Conservation (phyloP, 2,888 invertebrate genomes). For the Apotomis turbidana region DNA sequence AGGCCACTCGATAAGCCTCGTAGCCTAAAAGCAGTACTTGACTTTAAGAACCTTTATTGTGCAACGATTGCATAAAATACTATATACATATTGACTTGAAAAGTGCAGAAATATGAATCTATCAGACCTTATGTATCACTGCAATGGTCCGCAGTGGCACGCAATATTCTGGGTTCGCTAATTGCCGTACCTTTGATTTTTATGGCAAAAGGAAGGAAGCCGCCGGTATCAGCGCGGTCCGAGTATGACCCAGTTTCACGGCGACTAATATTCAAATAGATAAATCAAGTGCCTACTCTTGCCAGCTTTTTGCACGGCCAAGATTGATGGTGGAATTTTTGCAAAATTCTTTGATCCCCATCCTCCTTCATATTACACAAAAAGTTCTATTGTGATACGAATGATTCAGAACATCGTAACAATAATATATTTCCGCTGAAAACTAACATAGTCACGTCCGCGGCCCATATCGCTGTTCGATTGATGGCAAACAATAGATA, state of each 20-base stretch:
- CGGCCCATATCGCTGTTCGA: conserved; percentile 41
- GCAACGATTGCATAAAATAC: too few relatives aligned
- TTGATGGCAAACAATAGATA: conserved; percentile 51
- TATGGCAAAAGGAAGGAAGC: conserved; percentile 24
- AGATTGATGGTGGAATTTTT: conserved; percentile 72
- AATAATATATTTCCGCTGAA: conserved; percentile 57
- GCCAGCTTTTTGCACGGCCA: conserved; percentile 67
- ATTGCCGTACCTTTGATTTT: conserved; percentile 25
- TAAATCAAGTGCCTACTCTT: conserved; percentile 71
- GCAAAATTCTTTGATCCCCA: conserved; percentile 65
- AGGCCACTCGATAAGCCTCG: too few relatives aligned
- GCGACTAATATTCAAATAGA: conserved; percentile 76
- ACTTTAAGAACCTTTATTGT: too few relatives aligned
- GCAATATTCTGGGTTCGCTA: conserved; percentile 10
- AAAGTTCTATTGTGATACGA: conserved; percentile 60
- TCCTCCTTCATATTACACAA: conserved; percentile 58
- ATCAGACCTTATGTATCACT: too few relatives aligned
- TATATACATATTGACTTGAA: too few relatives aligned
- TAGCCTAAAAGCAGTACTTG: too few relatives aligned
- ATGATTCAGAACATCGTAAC: conserved; percentile 59
- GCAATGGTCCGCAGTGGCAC: not conserved
- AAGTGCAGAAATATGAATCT: too few relatives aligned
- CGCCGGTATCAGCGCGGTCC: conserved; percentile 45
- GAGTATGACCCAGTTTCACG: conserved; percentile 59
- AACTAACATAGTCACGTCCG: conserved; percentile 69